Base-by-base conservation (phyloP, 2,888 invertebrate species). In the Platerodrilus igneus region DNA sequence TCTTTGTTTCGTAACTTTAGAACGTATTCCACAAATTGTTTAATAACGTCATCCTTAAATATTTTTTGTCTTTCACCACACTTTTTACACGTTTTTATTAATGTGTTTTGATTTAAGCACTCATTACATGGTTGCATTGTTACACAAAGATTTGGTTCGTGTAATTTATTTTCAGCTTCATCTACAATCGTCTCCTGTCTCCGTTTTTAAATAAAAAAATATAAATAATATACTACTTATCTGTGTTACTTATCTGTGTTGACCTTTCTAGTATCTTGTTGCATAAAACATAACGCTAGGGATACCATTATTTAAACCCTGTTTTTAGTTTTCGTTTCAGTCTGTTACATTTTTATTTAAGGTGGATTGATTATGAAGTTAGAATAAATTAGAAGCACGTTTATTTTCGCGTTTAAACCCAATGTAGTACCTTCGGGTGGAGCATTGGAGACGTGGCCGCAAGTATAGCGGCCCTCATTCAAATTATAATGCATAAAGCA, bases 181-280 rank as follows among this genome's bases (percentile, higher is more conserved):
- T 7, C 13, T 2, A 25, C 25, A 11, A n/a, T n/a, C n/a, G n/a
- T 25, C 13, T 23, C 23, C 9, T 23, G 23, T 9, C 6, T 23
- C 7, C 3, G 25, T 25, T 5, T 50, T 47, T 3, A 50, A 39
- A 18, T 48, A 41, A 22, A 34, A 48, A 29, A 48, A 45, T 14
- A 49, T 31, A 27, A 45, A 45, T 13, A 42, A 30, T 15, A 36
- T 10, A 8, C n/a, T n/a, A n/a, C n/a, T n/a, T n/a, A n/a, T n/a
- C n/a, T n/a, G n/a, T n/a, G n/a, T n/a, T n/a, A n/a, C n/a, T 30
- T 22, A 13, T 36, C 19, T 2, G 19, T 11, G n/a, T 19, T 29
- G 11, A 35, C 30, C 13, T 16, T 40, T n/a, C 14, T 4, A 10
- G n/a, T 19, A 8, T 35, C 30, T 1, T 10, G 11, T 11, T 25